Conservation (phyloP, 2,888 invertebrate species). For the Aleiodes alternator region DNA sequence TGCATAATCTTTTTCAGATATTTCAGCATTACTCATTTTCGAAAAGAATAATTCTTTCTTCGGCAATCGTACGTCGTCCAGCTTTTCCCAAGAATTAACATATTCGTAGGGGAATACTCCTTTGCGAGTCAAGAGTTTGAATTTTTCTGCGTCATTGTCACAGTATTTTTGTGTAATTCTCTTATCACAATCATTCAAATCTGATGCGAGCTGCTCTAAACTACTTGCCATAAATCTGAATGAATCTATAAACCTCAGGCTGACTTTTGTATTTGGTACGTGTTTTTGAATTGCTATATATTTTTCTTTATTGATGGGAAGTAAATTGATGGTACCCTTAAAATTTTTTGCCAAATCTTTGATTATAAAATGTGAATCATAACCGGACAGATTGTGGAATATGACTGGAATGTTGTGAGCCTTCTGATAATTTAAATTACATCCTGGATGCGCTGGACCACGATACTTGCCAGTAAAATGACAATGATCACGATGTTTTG, state of each 20-base stretch:
- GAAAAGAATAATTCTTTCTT: constrained; percentile 55
- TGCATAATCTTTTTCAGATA: constrained; percentile 41
- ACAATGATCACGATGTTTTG: constrained; percentile 52
- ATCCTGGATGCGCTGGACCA: constrained; percentile 56
- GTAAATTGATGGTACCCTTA: constrained; percentile 50
- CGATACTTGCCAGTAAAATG: constrained; percentile 53
- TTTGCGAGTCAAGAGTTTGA: no score
- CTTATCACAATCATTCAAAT: constrained; percentile 39
- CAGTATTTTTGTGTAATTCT: no score
- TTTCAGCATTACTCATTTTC: constrained; percentile 52
- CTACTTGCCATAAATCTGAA: constrained; percentile 48
- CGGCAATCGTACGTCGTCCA: constrained; percentile 52
- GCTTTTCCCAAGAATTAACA: constrained; percentile 52
- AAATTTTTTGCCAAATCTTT: constrained; percentile 53
- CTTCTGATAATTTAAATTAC: constrained; percentile 58
- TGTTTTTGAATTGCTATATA: not conserved
- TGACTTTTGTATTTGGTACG: not conserved
- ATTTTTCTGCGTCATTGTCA: no score
- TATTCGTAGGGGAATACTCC: constrained; percentile 65
- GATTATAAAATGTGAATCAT: constrained; percentile 61
- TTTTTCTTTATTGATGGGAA: constrained; percentile 58
- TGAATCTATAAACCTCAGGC: not conserved
- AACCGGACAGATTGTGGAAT: constrained; percentile 61
- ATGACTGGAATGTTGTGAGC: constrained; percentile 55
- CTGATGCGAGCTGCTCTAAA: constrained; percentile 60